These are phyloP conservation scores for Heliconius hortense DNA, from an alignment of 2,888 invertebrate genomes.

Conservation along the genomic window DNA sequence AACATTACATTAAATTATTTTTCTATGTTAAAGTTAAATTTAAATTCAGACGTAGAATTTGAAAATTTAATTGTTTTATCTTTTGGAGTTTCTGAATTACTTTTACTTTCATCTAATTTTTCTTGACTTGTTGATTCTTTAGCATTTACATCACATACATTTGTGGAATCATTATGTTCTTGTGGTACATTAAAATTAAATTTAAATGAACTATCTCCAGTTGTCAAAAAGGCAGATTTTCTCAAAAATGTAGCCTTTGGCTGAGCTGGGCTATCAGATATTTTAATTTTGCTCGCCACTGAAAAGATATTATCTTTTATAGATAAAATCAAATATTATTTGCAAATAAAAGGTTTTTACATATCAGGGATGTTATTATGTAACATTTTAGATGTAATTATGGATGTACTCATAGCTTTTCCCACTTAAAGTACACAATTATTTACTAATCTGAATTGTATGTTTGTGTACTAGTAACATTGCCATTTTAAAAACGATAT, in stretches of 20 bases:
- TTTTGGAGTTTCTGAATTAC: slow-evolving; percentile 43
- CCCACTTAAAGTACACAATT: background rate
- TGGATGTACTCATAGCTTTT: background rate
- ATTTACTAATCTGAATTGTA: background rate
- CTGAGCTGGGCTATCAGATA: slow-evolving; percentile 73
- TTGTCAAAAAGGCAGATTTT: slow-evolving; percentile 82
- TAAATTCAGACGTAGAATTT: slow-evolving; percentile 81
- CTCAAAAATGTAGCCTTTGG: slow-evolving; percentile 86
- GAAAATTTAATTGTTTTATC: slow-evolving; percentile 65
- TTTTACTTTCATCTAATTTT: slow-evolving; percentile 32
- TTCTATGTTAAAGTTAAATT: slow-evolving; percentile 84
- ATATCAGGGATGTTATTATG: background rate
- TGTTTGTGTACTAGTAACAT: too few species aligned
- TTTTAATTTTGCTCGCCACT: slow-evolving; percentile 83
- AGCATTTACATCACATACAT: slow-evolving; percentile 43
- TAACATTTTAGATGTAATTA: background rate
- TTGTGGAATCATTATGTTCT: slow-evolving; percentile 53
- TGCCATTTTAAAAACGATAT: too few species aligned
- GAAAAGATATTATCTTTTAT: slow-evolving; percentile 53
- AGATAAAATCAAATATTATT: slow-evolving; percentile 24
- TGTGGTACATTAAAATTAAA: slow-evolving; percentile 72
- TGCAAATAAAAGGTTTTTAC: background rate
- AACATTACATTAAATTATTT: slow-evolving; percentile 30
- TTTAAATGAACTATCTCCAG: slow-evolving; percentile 79
- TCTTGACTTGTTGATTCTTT: slow-evolving; percentile 41